phyloP scores from a whole-genome alignment of 1,140 invertebrate genomes.

The Maniola jurtina region DNA sequence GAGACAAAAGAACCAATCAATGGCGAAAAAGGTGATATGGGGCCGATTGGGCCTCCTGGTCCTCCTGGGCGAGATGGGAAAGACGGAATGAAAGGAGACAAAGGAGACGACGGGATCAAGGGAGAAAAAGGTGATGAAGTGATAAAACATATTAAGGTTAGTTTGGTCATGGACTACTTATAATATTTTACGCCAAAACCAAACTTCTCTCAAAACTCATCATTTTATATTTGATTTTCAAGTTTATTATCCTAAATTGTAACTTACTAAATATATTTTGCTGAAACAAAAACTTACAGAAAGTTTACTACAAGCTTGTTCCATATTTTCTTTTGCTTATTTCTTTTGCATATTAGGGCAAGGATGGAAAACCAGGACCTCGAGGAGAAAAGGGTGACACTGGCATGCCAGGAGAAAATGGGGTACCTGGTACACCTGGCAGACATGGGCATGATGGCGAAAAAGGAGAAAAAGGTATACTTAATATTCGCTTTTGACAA shows the following conservation, averaged over 20 bases:
- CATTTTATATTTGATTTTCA: too few relatives aligned
- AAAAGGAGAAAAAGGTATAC: constrained; percentile 45
- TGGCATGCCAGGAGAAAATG: constrained; percentile 43
- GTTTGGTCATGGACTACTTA: background rate
- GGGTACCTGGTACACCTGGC: constrained; percentile 40
- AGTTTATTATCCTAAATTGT: too few relatives aligned
- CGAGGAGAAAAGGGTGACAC: constrained; percentile 43
- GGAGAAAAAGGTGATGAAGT: constrained; percentile 30
- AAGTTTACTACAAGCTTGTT: too few relatives aligned
- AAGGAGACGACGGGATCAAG: constrained; percentile 28
- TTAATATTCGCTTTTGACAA: background rate
- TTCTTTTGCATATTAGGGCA: constrained; percentile 25
- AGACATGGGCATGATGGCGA: constrained; percentile 41
- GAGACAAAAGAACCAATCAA: constrained; percentile 30
- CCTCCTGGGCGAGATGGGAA: constrained; percentile 24
- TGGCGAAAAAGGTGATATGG: constrained; percentile 35
- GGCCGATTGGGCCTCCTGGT: constrained; percentile 34
- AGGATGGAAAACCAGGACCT: constrained; percentile 39
- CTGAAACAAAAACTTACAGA: too few relatives aligned
- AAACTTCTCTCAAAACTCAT: background rate
- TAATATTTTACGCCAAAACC: too few relatives aligned
- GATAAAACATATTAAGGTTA: constrained; percentile 27
- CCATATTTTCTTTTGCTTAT: background rate
- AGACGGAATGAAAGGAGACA: constrained; percentile 28
- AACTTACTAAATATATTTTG: too few relatives aligned